Conservation (phyloP, 2,113 vertebrate species). For the Sisor rabdophorus region DNA sequence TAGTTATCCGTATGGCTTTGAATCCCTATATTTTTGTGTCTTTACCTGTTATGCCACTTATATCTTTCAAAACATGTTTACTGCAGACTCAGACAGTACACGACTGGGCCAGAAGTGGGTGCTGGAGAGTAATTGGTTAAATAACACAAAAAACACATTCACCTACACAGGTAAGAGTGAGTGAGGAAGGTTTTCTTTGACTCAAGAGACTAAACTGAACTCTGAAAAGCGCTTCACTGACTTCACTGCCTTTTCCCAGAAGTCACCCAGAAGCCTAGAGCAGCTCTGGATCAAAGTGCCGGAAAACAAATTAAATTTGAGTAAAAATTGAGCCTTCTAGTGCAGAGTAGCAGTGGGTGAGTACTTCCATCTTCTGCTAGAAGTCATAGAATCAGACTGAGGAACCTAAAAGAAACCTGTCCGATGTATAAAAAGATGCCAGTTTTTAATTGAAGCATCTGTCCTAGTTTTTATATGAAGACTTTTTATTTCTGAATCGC, state of each 20-base stretch:
- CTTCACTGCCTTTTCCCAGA: conserved; percentile 66
- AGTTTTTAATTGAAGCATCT: too few species aligned
- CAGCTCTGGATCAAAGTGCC: conserved; percentile 67
- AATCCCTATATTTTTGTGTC: background rate
- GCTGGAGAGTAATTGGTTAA: conserved; percentile 23
- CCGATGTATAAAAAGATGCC: too few species aligned
- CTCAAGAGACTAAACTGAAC: too few species aligned
- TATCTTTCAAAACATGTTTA: background rate
- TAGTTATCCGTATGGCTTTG: background rate
- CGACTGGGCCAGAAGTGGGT: conserved; percentile 26
- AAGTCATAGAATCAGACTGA: background rate
- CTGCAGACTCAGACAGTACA: conserved; percentile 22
- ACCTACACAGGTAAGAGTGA: conserved; percentile 16
- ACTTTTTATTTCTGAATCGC: too few species aligned
- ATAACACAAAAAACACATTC: background rate
- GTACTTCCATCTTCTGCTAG: too few species aligned
- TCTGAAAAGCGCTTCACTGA: conserved; percentile 60
- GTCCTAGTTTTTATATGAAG: too few species aligned
- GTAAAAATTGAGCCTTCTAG: conserved; percentile 2
- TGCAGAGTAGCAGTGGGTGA: background rate
- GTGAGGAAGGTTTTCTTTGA: too few species aligned
- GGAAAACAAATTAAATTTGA: conserved; percentile 33
- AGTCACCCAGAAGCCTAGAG: conserved; percentile 69
- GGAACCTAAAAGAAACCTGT: background rate
- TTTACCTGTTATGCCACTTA: conserved; percentile 14